Percentiles rank a stretch among this genome's conserved stretches.
phyloP scores from a whole-genome alignment of 2,113 vertebrate species.

The Globicephala melas region DNA sequence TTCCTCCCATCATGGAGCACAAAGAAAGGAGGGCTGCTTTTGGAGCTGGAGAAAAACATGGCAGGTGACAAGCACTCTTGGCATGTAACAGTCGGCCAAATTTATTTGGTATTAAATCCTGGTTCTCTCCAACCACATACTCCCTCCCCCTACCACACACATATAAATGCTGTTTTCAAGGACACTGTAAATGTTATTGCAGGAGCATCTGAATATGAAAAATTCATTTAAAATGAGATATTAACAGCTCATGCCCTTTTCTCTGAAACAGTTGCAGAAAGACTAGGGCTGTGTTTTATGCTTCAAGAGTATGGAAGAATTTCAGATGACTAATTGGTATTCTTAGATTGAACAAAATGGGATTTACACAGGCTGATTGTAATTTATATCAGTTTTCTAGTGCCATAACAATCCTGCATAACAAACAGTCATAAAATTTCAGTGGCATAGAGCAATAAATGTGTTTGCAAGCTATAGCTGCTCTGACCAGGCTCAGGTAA shows the following conservation, averaged over 20 bases:
- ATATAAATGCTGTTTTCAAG: constrained; percentile 10
- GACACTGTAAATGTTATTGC: constrained; percentile 43
- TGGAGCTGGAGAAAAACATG: neutral
- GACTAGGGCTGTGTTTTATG: neutral
- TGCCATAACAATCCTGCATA: neutral
- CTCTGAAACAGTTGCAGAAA: neutral
- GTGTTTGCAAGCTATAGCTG: neutral
- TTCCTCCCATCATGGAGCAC: neutral
- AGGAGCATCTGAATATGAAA: neutral
- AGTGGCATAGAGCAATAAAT: neutral
- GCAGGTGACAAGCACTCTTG: constrained; percentile 22
- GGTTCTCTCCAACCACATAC: neutral
- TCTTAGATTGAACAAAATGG: constrained; percentile 9
- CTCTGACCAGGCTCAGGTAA: neutral
- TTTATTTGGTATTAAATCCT: constrained; percentile 33
- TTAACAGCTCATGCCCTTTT: neutral
- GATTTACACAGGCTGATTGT: neutral
- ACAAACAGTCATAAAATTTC: constrained; percentile 37
- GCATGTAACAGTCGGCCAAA: neutral
- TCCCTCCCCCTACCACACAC: neutral
- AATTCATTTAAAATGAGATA: neutral
- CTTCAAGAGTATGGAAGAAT: neutral
- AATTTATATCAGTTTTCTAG: constrained; percentile 11
- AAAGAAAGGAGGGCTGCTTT: neutral
- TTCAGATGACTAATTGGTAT: neutral